Base-by-base conservation (phyloP, 37 sponge, comb jelly and placozoan species). In the Cliona cf. orientalis region DNA sequence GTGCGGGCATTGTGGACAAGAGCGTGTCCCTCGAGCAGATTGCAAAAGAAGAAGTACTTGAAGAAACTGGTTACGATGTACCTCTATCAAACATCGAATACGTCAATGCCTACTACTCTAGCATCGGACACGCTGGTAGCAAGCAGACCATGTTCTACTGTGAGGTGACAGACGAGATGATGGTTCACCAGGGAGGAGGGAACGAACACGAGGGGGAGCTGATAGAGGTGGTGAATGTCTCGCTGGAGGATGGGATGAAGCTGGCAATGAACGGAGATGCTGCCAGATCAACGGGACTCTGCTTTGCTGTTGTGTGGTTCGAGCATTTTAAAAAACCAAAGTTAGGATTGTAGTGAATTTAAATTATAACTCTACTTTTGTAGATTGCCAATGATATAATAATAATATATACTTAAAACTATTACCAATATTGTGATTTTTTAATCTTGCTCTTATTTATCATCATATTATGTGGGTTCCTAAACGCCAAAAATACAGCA, bases 1-100 rank as follows among this genome's bases (percentile, higher is more conserved):
- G 98, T 87, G 95, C 98, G 33, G 98, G 98, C 1, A 83, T 97
- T 34, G 75, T 97, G 35, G 98, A 97, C 77, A 94, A 92, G 74
- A 46, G 37, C 2, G n/a, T 46, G 14, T 45, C 91, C 17, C 66
- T 92, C 41, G 85, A 83, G 32, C 87, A 92, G 58, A 92, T 97
- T 56, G 91, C 95, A 5, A 83, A 87, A 44, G 95, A 90, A 53
- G 98, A 97, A 55, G 58, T 97, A 11, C 68, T 83, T 43, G 95
- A 96, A 75, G 96, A 96, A 45, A 89, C 86, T 44, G 92, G 95
- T 11, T 97, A 95, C 71, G 28, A 81, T 29, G 93, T 97, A 0
- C 93, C 93, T 1, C 67, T 87, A 34, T 81, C 83, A 38, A 80
- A 56, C 21, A 80, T 97, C 29, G 76, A 90, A 57, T 26, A 39